Percentiles rank a stretch among this genome's conserved stretches.
phyloP scores from a whole-genome alignment of 2,888 invertebrate genomes.

The Pseudolycoriella hygida region DNA sequence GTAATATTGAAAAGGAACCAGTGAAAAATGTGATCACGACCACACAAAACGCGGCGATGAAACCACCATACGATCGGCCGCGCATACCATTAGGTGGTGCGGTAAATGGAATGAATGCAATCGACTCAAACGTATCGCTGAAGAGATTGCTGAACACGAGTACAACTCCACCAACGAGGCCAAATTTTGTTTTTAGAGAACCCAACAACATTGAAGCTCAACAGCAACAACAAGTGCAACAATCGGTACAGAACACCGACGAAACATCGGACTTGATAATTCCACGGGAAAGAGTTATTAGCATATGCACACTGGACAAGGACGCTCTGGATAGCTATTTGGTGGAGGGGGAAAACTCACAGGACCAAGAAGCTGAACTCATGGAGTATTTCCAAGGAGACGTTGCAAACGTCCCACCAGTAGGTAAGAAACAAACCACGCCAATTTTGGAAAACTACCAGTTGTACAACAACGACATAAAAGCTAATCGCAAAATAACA shows the following conservation, averaged over 20 bases:
- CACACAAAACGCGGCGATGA: too few species aligned
- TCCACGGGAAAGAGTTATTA: slow-evolving; percentile 49
- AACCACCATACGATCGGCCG: too few species aligned
- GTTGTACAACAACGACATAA: slow-evolving; percentile 3
- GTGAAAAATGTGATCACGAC: too few species aligned
- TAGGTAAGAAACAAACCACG: slow-evolving; percentile 2
- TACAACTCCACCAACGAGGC: too few species aligned
- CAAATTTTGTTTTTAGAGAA: too few species aligned
- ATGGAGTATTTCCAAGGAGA: slow-evolving; percentile 54
- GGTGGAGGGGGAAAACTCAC: slow-evolving; percentile 53
- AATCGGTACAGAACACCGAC: slow-evolving; percentile 4
- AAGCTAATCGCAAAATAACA: background rate
- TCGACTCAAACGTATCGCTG: too few species aligned
- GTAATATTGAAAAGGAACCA: too few species aligned
- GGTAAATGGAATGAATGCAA: too few species aligned
- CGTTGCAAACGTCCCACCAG: slow-evolving; percentile 10
- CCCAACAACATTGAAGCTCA: slow-evolving; percentile 4
- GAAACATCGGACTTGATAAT: slow-evolving; percentile 30
- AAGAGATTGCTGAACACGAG: too few species aligned
- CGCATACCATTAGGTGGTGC: too few species aligned
- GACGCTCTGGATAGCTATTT: slow-evolving; percentile 69
- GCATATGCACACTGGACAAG: slow-evolving; percentile 60
- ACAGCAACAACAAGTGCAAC: slow-evolving; percentile 13
- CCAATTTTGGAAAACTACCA: slow-evolving; percentile 13
- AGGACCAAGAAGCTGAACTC: slow-evolving; percentile 70